Percentiles rank a stretch among this genome's conserved stretches.
Conservation (phyloP, 2,888 invertebrate genomes). For the Cryptocephalus primarius region DNA sequence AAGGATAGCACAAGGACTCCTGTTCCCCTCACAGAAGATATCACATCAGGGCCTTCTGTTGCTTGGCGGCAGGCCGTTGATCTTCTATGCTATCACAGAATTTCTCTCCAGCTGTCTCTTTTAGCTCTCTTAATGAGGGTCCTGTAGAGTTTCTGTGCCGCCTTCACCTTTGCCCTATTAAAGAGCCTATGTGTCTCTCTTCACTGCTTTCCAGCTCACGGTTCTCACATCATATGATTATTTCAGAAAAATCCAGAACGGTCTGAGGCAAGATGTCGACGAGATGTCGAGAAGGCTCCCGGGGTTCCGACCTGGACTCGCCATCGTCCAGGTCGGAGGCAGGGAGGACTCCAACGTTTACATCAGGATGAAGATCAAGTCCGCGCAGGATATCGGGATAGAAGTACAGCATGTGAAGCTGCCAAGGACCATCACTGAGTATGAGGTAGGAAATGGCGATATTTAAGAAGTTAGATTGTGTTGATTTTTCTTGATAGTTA, state of each 20-base stretch:
- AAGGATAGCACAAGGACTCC: too few species aligned
- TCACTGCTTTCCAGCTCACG: too few species aligned
- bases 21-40: too few species aligned
- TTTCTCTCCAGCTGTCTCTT: too few species aligned
- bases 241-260: conserved; percentile 59
- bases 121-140: too few species aligned
- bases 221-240: neutral
- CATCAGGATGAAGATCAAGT: conserved; percentile 90
- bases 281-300: conserved; percentile 45
- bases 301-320: conserved; percentile 63
- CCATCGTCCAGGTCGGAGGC: conserved; percentile 93
- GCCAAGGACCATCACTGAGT: conserved; percentile 69
- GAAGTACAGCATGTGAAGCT: conserved; percentile 68
- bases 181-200: too few species aligned
- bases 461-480: neutral
- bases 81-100: too few species aligned
- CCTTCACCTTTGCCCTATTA: too few species aligned
- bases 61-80: too few species aligned
- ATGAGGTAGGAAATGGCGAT: conserved; percentile 43
- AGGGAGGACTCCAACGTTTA: conserved; percentile 98
- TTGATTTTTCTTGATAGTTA: conserved; percentile 41
- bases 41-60: too few species aligned
- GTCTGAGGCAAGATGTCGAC: conserved; percentile 55
- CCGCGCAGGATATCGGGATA: conserved; percentile 86
- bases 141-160: too few species aligned